Evolutionary conservation across 2,888 invertebrate species (phyloP).

Genomic region (Hydrotaea cyrtoneurina): DNA sequence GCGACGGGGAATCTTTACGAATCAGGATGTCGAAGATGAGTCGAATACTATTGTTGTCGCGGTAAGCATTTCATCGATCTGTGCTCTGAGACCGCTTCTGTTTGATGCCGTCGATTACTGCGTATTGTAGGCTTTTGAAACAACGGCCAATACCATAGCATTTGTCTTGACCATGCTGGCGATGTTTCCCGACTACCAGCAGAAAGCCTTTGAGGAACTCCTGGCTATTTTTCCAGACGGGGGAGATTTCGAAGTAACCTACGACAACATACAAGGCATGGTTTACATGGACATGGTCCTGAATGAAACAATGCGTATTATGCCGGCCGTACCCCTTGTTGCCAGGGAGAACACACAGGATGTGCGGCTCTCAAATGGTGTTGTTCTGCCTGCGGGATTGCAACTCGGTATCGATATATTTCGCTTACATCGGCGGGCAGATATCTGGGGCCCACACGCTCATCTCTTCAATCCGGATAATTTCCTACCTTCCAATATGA

Average conservation of each 20-base stretch:
- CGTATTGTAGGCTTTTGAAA: constrained; percentile 76
- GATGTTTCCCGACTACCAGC: constrained; percentile 77
- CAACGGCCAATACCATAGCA: constrained; percentile 76
- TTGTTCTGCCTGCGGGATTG: constrained; percentile 75
- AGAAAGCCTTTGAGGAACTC: constrained; percentile 76
- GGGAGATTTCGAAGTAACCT: constrained; percentile 73
- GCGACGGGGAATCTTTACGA: constrained; percentile 72
- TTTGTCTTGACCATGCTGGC: constrained; percentile 74
- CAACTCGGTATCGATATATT: constrained; percentile 77
- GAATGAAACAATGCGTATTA: constrained; percentile 77
- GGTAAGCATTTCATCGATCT: constrained; percentile 55
- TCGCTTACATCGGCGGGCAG: constrained; percentile 76
- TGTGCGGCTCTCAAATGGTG: constrained; percentile 73
- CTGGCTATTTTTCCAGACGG: constrained; percentile 70
- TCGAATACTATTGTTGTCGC: constrained; percentile 77
- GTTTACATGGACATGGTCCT: constrained; percentile 77
- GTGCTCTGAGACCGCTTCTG: neutral
- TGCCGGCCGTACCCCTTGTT: constrained; percentile 77
- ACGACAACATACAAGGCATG: constrained; percentile 75
- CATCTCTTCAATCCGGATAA: constrained; percentile 78
- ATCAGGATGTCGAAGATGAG: constrained; percentile 76
- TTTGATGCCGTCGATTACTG: neutral
- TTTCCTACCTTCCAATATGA: constrained; percentile 76
- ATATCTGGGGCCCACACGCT: constrained; percentile 78
- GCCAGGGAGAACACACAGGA: constrained; percentile 74